Evolutionary conservation across 2,888 invertebrate species (phyloP).

Genomic region (Epistrophe grossulariae): DNA sequence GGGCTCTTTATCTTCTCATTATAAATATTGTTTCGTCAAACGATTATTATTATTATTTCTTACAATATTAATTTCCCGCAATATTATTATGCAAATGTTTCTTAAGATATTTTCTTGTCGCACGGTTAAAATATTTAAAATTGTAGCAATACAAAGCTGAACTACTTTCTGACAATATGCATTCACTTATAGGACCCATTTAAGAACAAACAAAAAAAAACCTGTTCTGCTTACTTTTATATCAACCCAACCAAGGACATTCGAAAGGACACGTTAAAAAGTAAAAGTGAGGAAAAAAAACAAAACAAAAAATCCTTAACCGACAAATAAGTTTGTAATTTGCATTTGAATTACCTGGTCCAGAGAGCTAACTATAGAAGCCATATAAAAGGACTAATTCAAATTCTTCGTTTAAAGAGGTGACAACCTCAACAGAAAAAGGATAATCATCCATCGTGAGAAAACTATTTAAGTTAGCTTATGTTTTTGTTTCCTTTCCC

Average conservation of each 20-base stretch:
- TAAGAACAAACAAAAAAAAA: constrained; percentile 26
- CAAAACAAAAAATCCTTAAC: constrained; percentile 35
- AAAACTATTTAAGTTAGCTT: constrained; percentile 75
- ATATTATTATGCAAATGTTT: constrained; percentile 1
- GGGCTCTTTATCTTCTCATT: not conserved
- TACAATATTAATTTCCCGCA: constrained; percentile 66
- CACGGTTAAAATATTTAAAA: constrained; percentile 41
- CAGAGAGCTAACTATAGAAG: constrained; percentile 6
- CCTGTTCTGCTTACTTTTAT: constrained; percentile 55
- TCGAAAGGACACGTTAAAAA: constrained; percentile 11
- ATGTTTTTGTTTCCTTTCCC: constrained; percentile 65
- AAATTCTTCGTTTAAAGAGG: constrained; percentile 52
- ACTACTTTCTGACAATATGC: constrained; percentile 39
- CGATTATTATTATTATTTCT: constrained; percentile 63
- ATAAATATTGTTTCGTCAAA: constrained; percentile 46
- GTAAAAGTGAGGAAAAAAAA: constrained; percentile 31
- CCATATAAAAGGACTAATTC: constrained; percentile 54
- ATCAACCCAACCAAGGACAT: constrained; percentile 37
- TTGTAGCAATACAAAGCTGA: constrained; percentile 43
- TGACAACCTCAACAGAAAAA: constrained; percentile 70
- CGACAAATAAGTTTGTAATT: constrained; percentile 65
- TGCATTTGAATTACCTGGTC: constrained; percentile 74
- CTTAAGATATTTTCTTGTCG: constrained; percentile 20
- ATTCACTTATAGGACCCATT: constrained; percentile 26
- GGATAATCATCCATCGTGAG: constrained; percentile 74